These are phyloP conservation scores for Crenichthys baileyi DNA, from an alignment of 2,797 vertebrate genomes.

Conservation along the genomic window DNA sequence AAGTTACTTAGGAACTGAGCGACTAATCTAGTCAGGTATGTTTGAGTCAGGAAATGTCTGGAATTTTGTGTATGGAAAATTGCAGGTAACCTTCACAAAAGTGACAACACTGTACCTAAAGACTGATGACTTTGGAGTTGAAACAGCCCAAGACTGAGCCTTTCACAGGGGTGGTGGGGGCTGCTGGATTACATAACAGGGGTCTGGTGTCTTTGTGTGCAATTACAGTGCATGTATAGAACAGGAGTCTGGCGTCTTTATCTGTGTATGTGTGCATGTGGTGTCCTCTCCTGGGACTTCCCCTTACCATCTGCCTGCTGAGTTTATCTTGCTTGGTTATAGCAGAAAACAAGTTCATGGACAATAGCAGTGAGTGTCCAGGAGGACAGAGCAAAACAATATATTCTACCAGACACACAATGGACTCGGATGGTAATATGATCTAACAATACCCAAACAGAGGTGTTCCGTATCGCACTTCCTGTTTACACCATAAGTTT, in stretches of 20 bases:
- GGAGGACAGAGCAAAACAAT: conserved; percentile 43
- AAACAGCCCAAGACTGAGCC: conserved; percentile 62
- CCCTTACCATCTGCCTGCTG: conserved; percentile 82
- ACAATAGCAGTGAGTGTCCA: conserved; percentile 58
- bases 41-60: conserved; percentile 5
- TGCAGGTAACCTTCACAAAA: conserved; percentile 18
- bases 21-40: conserved; percentile 23
- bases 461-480: conserved; percentile 30
- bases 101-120: conserved; percentile 49
- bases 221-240: conserved; percentile 57
- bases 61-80: conserved; percentile 4
- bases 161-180: conserved; percentile 63
- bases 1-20: neutral
- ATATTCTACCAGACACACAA: conserved; percentile 27
- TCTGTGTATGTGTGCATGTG: conserved; percentile 20
- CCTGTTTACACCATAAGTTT: conserved; percentile 11
- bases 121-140: conserved; percentile 69
- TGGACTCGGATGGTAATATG: conserved; percentile 14
- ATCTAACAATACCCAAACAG: conserved; percentile 10
- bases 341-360: conserved; percentile 71
- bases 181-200: conserved; percentile 82
- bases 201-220: conserved; percentile 76
- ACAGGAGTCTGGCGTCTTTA: conserved; percentile 50
- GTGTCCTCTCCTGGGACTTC: conserved; percentile 71
- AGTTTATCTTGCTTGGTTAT: conserved; percentile 79